phyloP scores from a whole-genome alignment of 2,888 invertebrate species.

The Apodemia hepburni region DNA sequence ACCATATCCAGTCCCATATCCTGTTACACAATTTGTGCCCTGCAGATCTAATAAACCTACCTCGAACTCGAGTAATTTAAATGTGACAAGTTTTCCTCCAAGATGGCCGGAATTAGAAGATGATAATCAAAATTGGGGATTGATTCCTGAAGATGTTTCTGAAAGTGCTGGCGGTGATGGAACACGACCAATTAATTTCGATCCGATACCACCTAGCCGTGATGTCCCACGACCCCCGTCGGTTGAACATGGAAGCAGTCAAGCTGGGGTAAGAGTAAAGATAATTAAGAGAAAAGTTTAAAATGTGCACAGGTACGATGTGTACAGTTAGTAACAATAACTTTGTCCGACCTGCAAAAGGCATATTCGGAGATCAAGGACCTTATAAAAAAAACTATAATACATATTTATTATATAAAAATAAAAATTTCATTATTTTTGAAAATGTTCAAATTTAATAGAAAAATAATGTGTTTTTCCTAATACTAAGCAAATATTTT shows the following conservation, averaged over 20 bases:
- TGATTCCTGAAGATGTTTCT: conserved; percentile 35
- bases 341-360: too few species aligned
- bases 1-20: conserved; percentile 51
- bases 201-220: conserved; percentile 35
- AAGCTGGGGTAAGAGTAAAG: conserved; percentile 37
- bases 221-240: conserved; percentile 36
- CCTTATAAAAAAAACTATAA: too few species aligned
- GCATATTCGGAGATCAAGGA: too few species aligned
- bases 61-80: conserved; percentile 17
- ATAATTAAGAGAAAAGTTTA: background rate
- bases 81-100: conserved; percentile 34
- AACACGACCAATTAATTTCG: conserved; percentile 56
- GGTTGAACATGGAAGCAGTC: conserved; percentile 44
- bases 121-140: conserved; percentile 54
- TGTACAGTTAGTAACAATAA: background rate
- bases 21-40: conserved; percentile 38
- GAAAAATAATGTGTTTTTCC: too few species aligned
- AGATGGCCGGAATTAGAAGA: conserved; percentile 52
- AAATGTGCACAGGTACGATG: background rate
- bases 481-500: too few species aligned
- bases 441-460: too few species aligned
- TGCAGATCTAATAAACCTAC: conserved; percentile 36
- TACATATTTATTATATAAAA: too few species aligned
- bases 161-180: conserved; percentile 42
- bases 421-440: too few species aligned